phyloP scores from a whole-genome alignment of 2,888 invertebrate genomes.

The Hyalella azteca region DNA sequence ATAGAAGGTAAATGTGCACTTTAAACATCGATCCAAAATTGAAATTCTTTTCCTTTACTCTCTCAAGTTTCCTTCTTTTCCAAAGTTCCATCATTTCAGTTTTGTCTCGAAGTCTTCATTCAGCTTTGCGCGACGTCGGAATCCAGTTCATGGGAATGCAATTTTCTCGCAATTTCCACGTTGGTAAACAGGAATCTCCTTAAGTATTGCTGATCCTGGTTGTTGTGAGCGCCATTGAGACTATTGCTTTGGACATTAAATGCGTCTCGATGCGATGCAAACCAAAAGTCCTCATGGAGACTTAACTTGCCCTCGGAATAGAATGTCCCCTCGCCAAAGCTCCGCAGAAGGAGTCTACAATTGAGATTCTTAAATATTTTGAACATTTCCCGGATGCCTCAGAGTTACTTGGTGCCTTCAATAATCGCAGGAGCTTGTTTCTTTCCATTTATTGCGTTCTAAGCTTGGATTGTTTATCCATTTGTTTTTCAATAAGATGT shows the following conservation, averaged over 20 bases:
- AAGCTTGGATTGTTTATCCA: no score
- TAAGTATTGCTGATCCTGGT: constrained; percentile 19
- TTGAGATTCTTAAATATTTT: background rate
- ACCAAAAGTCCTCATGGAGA: background rate
- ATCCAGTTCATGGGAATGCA: constrained; percentile 6
- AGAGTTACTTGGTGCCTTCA: background rate
- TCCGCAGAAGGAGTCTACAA: background rate
- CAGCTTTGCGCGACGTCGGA: background rate
- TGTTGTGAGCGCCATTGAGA: background rate
- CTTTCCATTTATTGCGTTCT: no score
- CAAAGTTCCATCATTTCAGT: background rate
- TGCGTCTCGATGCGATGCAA: background rate
- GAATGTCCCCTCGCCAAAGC: background rate
- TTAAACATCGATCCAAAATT: no score
- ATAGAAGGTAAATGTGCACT: no score
- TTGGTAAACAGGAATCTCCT: background rate
- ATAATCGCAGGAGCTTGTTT: no score
- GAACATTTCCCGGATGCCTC: background rate
- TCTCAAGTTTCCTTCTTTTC: no score
- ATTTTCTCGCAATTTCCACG: constrained; percentile 19
- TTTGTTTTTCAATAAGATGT: no score
- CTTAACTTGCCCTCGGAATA: background rate
- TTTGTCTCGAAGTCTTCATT: background rate
- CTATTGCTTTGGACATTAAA: constrained; percentile 15
- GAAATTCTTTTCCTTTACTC: no score